phyloP scores from a whole-genome alignment of 2,888 invertebrate genomes.

The Teleogryllus oceanicus region DNA sequence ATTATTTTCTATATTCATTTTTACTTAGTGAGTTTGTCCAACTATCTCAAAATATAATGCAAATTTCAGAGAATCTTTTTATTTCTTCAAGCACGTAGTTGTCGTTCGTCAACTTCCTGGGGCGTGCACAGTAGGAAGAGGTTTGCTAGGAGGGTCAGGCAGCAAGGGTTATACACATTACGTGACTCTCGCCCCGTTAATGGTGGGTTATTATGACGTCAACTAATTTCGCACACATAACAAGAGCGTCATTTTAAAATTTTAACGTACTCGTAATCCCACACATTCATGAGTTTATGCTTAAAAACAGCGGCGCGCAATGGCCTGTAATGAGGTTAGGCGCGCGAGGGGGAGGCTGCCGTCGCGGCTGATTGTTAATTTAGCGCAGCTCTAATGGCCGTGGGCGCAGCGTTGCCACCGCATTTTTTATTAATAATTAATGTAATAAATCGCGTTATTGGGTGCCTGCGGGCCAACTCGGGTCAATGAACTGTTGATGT shows the following conservation, averaged over 20 bases:
- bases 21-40: too few species aligned
- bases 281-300: slow-evolving; percentile 1
- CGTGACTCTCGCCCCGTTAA: not conserved
- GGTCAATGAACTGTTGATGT: too few species aligned
- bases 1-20: too few species aligned
- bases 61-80: too few species aligned
- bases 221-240: not conserved
- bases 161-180: not conserved
- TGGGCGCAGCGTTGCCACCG: not conserved
- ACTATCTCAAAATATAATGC: too few species aligned
- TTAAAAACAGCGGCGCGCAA: not conserved
- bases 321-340: not conserved
- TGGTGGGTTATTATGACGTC: not conserved
- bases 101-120: too few species aligned
- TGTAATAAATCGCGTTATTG: not conserved
- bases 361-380: not conserved
- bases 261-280: not conserved
- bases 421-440: not conserved
- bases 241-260: not conserved
- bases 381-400: not conserved
- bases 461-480: too few species aligned
- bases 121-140: too few species aligned
- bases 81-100: too few species aligned
- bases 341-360: not conserved
- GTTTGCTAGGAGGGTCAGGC: too few species aligned